Evolutionary conservation across 2,888 invertebrate species (phyloP).

Genomic region (Spisula solida): DNA sequence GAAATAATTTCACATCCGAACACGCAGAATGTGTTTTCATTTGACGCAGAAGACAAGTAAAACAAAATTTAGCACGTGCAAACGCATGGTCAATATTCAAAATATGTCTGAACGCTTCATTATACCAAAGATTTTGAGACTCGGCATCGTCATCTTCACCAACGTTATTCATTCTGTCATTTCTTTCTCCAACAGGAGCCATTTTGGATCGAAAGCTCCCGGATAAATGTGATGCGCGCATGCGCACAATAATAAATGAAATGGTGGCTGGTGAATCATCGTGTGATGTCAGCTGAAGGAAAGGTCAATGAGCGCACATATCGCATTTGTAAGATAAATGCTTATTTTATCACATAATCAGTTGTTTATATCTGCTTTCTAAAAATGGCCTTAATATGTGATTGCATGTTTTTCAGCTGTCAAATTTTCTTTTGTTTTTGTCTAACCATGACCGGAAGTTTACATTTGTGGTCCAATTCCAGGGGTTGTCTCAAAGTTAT

Average conservation of each 20-base stretch:
- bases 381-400: not conserved
- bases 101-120: not conserved
- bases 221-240: slow-evolving; percentile 78
- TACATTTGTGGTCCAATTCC: slow-evolving; percentile 15
- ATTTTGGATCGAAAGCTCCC: slow-evolving; percentile 83
- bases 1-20: slow-evolving; percentile 35
- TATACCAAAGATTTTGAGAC: slow-evolving; percentile 85
- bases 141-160: slow-evolving; percentile 80
- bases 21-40: slow-evolving; percentile 3
- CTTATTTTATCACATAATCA: not conserved
- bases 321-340: not conserved
- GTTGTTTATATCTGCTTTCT: not conserved
- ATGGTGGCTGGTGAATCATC: slow-evolving; percentile 78
- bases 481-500: slow-evolving; percentile 52
- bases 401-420: not conserved
- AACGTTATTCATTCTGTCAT: slow-evolving; percentile 81
- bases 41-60: not conserved
- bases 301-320: slow-evolving; percentile 40
- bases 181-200: slow-evolving; percentile 85
- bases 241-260: slow-evolving; percentile 71
- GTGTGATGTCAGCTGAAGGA: slow-evolving; percentile 69
- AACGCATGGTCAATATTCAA: not conserved
- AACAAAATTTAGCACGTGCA: not conserved
- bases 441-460: slow-evolving; percentile 45
- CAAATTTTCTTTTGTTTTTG: slow-evolving; percentile 19